A percentile compares a stretch with the other conserved stretches of the same genome.
phyloP scores from a whole-genome alignment of 2,113 vertebrate genomes.

The Merops nubicus region DNA sequence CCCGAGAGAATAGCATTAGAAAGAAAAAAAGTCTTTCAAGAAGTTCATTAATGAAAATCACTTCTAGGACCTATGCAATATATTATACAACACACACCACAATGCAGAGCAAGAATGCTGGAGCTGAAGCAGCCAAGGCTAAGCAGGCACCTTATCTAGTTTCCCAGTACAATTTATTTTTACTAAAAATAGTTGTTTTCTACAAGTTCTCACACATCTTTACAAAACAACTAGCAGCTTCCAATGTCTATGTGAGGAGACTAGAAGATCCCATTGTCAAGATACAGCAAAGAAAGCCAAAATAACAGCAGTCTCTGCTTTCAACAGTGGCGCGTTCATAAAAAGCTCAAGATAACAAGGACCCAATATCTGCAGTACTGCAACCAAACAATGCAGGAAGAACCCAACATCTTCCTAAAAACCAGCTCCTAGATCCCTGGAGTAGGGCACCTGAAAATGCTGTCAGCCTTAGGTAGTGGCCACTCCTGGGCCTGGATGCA shows the following conservation, averaged over 20 bases:
- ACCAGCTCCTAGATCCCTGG: not conserved
- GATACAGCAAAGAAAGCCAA: not conserved
- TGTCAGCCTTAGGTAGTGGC: accelerated
- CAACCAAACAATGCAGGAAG: not conserved
- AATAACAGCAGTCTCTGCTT: not conserved
- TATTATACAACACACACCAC: not conserved
- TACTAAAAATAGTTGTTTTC: not conserved
- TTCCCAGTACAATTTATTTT: not conserved
- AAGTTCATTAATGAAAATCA: slow-evolving; percentile 21
- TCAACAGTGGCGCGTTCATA: not conserved
- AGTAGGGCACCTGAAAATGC: not conserved
- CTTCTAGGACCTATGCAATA: not conserved
- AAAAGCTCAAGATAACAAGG: not conserved
- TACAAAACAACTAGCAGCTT: not conserved
- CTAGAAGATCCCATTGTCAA: not conserved
- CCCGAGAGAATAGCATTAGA: not conserved
- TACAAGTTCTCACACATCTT: not conserved
- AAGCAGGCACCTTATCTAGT: not conserved
- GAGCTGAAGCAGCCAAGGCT: not conserved
- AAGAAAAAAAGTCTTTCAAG: slow-evolving; percentile 1
- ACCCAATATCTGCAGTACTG: not conserved
- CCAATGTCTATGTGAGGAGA: not conserved
- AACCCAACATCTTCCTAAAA: not conserved
- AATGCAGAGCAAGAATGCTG: not conserved
- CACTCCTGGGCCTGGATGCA: not conserved